Evolutionary conservation across 2,888 invertebrate genomes (phyloP).

Genomic region (Pseudeuparius sepicola): DNA sequence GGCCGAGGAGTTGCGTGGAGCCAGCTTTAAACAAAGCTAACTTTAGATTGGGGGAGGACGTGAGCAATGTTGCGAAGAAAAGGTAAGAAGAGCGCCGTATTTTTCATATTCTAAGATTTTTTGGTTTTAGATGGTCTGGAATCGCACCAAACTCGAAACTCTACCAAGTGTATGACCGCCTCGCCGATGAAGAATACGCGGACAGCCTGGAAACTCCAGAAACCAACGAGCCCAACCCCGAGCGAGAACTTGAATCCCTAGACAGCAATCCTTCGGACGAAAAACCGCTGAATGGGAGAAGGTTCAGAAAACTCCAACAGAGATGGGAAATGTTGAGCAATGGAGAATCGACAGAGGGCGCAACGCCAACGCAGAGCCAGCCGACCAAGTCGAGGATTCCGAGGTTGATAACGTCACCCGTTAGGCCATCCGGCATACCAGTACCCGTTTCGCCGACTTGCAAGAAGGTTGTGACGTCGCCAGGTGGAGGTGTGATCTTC

Average conservation of each 20-base stretch:
- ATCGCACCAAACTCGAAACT: conserved; percentile 60
- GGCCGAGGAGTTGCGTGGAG: conserved; percentile 65
- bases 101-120: no score
- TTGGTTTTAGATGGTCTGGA: conserved; percentile 51
- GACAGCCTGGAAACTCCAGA: conserved; percentile 56
- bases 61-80: conserved; percentile 44
- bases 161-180: conserved; percentile 61
- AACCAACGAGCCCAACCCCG: conserved; percentile 18
- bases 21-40: conserved; percentile 34
- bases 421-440: conserved; percentile 52
- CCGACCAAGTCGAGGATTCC: conserved; percentile 60
- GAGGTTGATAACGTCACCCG: conserved; percentile 62
- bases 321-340: conserved; percentile 72
- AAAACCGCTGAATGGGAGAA: conserved; percentile 47
- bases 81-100: no score
- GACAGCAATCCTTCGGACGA: conserved; percentile 36
- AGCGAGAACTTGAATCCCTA: conserved; percentile 34
- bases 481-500: conserved; percentile 29
- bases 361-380: conserved; percentile 33
- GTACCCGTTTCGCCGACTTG: conserved; percentile 37
- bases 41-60: conserved; percentile 38
- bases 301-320: conserved; percentile 65
- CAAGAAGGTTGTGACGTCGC: conserved; percentile 38
- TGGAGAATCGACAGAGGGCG: conserved; percentile 39
- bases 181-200: conserved; percentile 58